These are phyloP conservation scores for Orientallactaga bullata DNA, from an alignment of 2,113 vertebrate genomes.

Conservation along the genomic window DNA sequence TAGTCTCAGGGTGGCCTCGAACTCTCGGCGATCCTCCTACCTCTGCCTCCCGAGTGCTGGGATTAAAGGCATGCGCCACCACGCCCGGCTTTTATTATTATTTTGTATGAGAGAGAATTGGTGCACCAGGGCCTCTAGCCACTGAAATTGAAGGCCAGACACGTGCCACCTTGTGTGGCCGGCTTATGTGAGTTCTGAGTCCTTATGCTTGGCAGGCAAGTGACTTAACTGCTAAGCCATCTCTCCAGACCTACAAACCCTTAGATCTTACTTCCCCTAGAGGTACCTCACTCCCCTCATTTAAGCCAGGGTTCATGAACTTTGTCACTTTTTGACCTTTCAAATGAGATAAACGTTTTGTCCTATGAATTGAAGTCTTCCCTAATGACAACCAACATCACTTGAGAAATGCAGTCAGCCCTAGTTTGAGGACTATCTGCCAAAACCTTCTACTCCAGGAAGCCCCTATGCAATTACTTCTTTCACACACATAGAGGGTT, in stretches of 20 bases:
- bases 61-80: too few species aligned
- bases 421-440: neutral
- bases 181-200: too few species aligned
- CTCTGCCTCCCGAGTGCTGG: too few species aligned
- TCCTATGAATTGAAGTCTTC: neutral
- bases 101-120: too few species aligned
- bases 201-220: too few species aligned
- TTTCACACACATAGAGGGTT: neutral
- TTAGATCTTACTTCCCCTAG: neutral
- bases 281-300: neutral
- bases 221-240: too few species aligned
- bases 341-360: neutral
- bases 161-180: too few species aligned
- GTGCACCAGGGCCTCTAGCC: too few species aligned
- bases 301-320: slow-evolving; percentile 8
- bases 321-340: neutral
- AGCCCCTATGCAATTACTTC: neutral
- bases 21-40: too few species aligned
- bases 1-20: too few species aligned
- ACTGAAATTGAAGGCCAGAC: too few species aligned
- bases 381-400: neutral
- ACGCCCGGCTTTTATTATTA: too few species aligned
- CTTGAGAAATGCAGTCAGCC: neutral
- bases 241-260: neutral
- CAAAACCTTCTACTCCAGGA: neutral